A percentile compares a stretch with the other conserved stretches of the same genome.
Evolutionary conservation across 2,113 vertebrate species (phyloP).

Genomic region (Anguilla japonica): DNA sequence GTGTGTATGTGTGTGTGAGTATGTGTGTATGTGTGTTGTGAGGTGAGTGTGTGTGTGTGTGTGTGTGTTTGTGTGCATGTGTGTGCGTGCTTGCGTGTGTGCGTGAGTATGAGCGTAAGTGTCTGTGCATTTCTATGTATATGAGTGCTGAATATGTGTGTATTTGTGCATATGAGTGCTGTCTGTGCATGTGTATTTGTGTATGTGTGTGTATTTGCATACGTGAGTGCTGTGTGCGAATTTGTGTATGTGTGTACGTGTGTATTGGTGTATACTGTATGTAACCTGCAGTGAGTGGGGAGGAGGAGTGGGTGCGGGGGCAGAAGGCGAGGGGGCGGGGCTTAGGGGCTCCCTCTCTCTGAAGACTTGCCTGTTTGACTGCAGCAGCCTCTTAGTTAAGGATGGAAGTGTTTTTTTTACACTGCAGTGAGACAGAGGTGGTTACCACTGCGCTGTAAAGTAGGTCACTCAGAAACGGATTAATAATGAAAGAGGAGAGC

Average conservation of each 20-base stretch:
- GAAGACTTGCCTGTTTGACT: background rate
- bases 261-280: background rate
- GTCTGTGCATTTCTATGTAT: too few relatives aligned
- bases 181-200: background rate
- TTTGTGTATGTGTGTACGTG: background rate
- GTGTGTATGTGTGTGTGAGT: too few relatives aligned
- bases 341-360: background rate
- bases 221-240: background rate
- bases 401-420: background rate
- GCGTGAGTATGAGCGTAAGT: too few relatives aligned
- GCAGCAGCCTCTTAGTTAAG: conserved; percentile 10
- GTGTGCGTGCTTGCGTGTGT: background rate
- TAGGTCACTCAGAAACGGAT: conserved; percentile 28
- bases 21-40: too few relatives aligned
- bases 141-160: background rate
- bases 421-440: background rate
- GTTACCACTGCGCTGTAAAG: conserved; percentile 19
- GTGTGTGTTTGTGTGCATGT: background rate
- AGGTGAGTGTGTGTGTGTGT: background rate
- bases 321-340: background rate
- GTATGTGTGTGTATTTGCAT: background rate
- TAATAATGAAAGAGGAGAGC: conserved; percentile 16
- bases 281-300: background rate
- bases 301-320: background rate
- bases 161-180: background rate